phyloP scores from a whole-genome alignment of 2,888 invertebrate species.

The Leptopilina myrica region DNA sequence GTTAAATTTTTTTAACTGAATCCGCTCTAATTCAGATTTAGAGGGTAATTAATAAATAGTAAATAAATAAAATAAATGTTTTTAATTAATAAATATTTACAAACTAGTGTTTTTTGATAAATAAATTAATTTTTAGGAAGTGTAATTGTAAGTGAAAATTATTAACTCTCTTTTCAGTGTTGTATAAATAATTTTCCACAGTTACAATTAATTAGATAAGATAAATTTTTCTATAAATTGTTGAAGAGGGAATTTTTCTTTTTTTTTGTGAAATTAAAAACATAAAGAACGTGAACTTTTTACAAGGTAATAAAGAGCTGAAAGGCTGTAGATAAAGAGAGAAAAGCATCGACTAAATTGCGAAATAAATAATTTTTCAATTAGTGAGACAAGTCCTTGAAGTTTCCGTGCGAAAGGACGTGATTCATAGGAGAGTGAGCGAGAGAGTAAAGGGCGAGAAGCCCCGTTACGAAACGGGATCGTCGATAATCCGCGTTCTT shows the following conservation, averaged over 20 bases:
- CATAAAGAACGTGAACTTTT: neutral
- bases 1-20: too few species aligned
- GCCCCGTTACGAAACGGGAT: constrained; percentile 28
- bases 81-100: too few species aligned
- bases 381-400: constrained; percentile 29
- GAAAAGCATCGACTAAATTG: neutral
- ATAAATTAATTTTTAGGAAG: too few species aligned
- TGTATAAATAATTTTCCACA: too few species aligned
- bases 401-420: constrained; percentile 30
- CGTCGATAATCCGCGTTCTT: constrained; percentile 39
- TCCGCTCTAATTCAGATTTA: too few species aligned
- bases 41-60: too few species aligned
- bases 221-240: too few species aligned
- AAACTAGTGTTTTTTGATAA: too few species aligned
- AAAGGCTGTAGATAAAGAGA: neutral
- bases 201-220: too few species aligned
- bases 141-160: too few species aligned
- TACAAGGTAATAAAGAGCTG: constrained; percentile 8
- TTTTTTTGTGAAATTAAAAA: neutral
- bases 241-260: neutral
- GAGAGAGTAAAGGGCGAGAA: constrained; percentile 20
- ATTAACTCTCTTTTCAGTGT: too few species aligned
- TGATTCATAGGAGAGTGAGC: constrained; percentile 7
- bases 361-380: constrained; percentile 30
- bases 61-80: too few species aligned